Conservation (phyloP, 2,888 invertebrate species). For the Spicauda simplicius region DNA sequence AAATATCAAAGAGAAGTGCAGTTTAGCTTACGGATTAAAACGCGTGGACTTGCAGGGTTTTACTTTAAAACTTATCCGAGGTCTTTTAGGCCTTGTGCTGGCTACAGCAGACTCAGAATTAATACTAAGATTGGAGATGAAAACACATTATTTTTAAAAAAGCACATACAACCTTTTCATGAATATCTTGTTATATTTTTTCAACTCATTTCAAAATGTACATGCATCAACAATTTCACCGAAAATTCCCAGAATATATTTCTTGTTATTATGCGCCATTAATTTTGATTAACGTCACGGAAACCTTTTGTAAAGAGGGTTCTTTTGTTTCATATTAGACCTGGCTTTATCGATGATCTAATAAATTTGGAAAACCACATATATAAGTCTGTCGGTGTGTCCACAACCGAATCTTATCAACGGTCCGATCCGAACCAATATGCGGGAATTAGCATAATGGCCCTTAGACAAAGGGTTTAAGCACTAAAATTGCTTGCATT, state of each 20-base stretch:
- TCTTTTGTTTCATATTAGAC: conserved; percentile 27
- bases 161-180: too few relatives aligned
- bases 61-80: too few relatives aligned
- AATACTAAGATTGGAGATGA: too few relatives aligned
- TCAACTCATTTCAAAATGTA: too few relatives aligned
- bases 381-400: conserved; percentile 32
- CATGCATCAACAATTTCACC: background rate
- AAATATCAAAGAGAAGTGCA: too few relatives aligned
- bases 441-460: conserved; percentile 8
- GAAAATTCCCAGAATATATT: conserved; percentile 18
- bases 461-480: conserved; percentile 9
- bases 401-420: conserved; percentile 22
- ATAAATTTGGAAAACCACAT: conserved; percentile 35
- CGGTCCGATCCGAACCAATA: conserved; percentile 19
- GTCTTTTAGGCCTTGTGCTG: too few relatives aligned
- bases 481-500: conserved; percentile 24
- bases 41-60: too few relatives aligned
- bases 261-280: conserved; percentile 18
- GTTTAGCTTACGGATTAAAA: too few relatives aligned
- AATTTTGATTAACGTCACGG: conserved; percentile 28
- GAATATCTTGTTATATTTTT: too few relatives aligned
- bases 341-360: conserved; percentile 20
- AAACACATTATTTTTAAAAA: too few relatives aligned
- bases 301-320: conserved; percentile 27
- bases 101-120: too few relatives aligned